Evolutionary conservation across 2,888 invertebrate genomes (phyloP).

Genomic region (Drosophila putrida): DNA sequence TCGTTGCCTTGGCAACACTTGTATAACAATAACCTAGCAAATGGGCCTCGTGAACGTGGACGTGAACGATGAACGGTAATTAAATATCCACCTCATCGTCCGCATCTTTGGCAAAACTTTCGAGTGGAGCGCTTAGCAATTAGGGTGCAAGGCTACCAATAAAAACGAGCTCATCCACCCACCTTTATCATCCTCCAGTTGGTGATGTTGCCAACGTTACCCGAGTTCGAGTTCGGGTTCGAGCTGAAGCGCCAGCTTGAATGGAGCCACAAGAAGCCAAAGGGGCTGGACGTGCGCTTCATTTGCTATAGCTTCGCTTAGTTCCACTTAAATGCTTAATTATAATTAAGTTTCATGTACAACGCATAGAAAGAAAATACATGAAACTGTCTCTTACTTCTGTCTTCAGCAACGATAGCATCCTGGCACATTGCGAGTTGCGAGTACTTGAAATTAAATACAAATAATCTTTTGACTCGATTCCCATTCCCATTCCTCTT

Average conservation of each 20-base stretch:
- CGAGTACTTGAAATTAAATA: constrained; percentile 74
- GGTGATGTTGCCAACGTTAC: constrained; percentile 49
- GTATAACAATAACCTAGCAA: constrained; percentile 48
- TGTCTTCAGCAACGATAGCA: constrained; percentile 45
- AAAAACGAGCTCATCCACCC: constrained; percentile 49
- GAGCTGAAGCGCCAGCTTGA: constrained; percentile 2
- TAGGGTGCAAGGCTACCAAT: constrained; percentile 66
- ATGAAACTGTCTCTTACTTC: constrained; percentile 47
- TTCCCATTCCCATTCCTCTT: neutral
- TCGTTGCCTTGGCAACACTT: constrained; percentile 60
- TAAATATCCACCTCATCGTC: constrained; percentile 56
- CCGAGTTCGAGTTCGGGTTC: constrained; percentile 10
- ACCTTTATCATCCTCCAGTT: constrained; percentile 9
- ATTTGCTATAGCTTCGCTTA: constrained; percentile 72
- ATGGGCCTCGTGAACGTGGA: constrained; percentile 16
- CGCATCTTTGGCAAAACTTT: constrained; percentile 47
- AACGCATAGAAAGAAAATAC: constrained; percentile 38
- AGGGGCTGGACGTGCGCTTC: constrained; percentile 64
- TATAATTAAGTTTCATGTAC: constrained; percentile 80
- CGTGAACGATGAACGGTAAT: constrained; percentile 67
- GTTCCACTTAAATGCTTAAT: constrained; percentile 81
- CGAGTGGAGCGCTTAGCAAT: constrained; percentile 65
- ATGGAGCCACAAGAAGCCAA: constrained; percentile 2
- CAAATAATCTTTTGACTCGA: constrained; percentile 79
- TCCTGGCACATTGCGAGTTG: constrained; percentile 40